phyloP scores from a whole-genome alignment of 2,113 vertebrate genomes.

The Laterallus jamaicensis region DNA sequence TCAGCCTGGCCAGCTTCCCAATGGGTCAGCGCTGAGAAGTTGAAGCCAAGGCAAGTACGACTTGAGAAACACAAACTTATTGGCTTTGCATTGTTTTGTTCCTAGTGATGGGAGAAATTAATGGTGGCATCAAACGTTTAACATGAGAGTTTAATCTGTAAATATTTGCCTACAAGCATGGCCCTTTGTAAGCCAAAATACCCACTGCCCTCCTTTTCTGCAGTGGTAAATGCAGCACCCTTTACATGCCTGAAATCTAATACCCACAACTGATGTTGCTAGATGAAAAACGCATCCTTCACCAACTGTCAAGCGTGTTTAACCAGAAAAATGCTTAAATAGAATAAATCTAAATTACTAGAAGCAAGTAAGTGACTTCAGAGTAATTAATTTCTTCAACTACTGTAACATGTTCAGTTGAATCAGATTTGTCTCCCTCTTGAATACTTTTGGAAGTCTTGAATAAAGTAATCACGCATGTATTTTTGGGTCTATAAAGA shows the following conservation, averaged over 20 bases:
- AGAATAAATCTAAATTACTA: not conserved
- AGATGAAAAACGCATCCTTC: not conserved
- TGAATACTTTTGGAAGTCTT: not conserved
- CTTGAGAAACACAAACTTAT: not conserved
- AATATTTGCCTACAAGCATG: conserved; percentile 14
- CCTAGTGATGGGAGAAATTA: not conserved
- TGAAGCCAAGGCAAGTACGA: not conserved
- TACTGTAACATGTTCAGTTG: not conserved
- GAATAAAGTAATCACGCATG: not conserved
- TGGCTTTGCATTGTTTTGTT: not conserved
- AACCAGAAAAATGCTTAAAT: not conserved
- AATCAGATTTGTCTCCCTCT: not conserved
- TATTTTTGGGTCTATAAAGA: not conserved
- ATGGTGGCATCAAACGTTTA: not conserved
- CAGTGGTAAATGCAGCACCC: not conserved
- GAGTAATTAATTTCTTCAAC: not conserved
- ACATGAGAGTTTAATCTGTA: not conserved
- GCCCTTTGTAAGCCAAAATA: not conserved
- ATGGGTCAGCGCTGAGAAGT: not conserved
- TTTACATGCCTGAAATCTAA: not conserved
- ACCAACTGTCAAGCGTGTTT: not conserved
- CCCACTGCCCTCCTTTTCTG: not conserved
- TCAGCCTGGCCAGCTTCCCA: not conserved
- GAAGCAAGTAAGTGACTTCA: not conserved
- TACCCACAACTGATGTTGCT: not conserved